Conservation (phyloP, 2,113 vertebrate species). For the Axis porcinus region DNA sequence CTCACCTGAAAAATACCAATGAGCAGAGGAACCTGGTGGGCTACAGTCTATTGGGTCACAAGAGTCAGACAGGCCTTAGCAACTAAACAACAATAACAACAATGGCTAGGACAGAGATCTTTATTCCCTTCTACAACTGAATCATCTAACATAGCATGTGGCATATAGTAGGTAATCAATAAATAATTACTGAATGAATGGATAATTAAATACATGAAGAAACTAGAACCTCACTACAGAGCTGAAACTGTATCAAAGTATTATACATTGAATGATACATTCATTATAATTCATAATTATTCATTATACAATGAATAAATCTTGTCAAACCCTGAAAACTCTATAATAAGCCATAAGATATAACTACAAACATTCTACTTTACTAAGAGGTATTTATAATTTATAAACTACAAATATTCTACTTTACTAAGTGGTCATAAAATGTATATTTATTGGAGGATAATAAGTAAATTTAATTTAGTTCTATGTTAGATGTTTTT, state of each 20-base stretch:
- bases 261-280: constrained; percentile 9
- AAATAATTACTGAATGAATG: neutral
- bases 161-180: neutral
- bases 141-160: neutral
- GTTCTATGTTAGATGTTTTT: constrained; percentile 38
- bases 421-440: constrained; percentile 40
- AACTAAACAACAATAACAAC: neutral
- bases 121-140: neutral
- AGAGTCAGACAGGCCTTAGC: neutral
- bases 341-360: neutral
- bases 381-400: neutral
- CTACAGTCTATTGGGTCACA: neutral
- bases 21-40: neutral
- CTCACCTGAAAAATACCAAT: neutral
- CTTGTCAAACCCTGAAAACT: neutral
- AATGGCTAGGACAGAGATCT: neutral
- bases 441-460: constrained; percentile 20
- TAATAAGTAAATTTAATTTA: constrained; percentile 57
- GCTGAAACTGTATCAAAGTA: neutral
- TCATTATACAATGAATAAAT: constrained; percentile 39
- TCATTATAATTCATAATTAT: too few species aligned
- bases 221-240: neutral
- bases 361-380: constrained; percentile 1
- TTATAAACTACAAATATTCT: neutral
- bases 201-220: neutral